A percentile compares a stretch with the other conserved stretches of the same genome.
These are phyloP conservation scores for Anadara kagoshimensis DNA, from an alignment of 1,140 invertebrate species.

Conservation along the genomic window DNA sequence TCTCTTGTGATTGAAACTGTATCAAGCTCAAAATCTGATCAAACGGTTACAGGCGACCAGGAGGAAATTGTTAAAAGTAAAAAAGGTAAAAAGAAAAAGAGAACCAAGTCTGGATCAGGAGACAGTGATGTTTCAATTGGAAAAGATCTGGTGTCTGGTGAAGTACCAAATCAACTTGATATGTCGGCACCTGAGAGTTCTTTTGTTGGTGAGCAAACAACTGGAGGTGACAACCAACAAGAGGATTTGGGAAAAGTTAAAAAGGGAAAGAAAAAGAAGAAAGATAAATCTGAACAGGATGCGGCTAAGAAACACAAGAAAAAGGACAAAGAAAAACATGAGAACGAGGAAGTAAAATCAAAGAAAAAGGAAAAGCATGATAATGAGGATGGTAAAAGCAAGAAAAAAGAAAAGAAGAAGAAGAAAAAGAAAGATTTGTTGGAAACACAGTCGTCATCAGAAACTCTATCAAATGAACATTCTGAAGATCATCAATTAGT, in stretches of 20 bases:
- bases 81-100: too few relatives aligned
- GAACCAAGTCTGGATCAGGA: too few relatives aligned
- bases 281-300: conserved; percentile 9
- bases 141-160: too few relatives aligned
- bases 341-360: conserved; percentile 17
- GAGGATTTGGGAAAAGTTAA: background rate
- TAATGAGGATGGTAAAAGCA: conserved; percentile 19
- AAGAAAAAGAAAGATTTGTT: conserved; percentile 1
- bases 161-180: too few relatives aligned
- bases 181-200: too few relatives aligned
- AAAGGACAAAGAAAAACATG: conserved; percentile 9
- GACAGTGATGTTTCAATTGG: too few relatives aligned
- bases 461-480: too few relatives aligned
- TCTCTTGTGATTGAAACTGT: too few relatives aligned
- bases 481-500: too few relatives aligned
- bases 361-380: conserved; percentile 34
- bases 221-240: background rate
- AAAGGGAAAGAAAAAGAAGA: conserved; percentile 37
- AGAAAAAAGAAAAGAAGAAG: conserved; percentile 50
- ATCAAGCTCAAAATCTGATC: background rate
- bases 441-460: too few relatives aligned
- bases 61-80: background rate
- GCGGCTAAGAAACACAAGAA: conserved; percentile 12
- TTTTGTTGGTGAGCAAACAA: too few relatives aligned
- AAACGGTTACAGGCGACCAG: background rate